phyloP scores from a whole-genome alignment of 1,140 invertebrate genomes.

The Teleopsis dalmanni region DNA sequence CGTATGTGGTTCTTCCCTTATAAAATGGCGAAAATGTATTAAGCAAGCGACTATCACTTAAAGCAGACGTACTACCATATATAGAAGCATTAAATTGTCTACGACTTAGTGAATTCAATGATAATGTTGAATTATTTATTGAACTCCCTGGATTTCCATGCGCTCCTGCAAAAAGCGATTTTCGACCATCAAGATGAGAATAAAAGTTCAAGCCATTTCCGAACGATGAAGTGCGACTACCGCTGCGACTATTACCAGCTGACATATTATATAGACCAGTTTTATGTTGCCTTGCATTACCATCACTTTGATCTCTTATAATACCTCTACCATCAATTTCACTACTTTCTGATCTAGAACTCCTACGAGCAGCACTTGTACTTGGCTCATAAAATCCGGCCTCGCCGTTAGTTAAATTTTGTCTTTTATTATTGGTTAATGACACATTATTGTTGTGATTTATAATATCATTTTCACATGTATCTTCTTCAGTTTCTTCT shows the following conservation, averaged over 20 bases:
- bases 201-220: conserved; percentile 33
- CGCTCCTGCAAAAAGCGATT: conserved; percentile 29
- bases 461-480: background rate
- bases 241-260: conserved; percentile 9
- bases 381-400: background rate
- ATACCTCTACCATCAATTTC: conserved; percentile 4
- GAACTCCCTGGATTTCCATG: background rate
- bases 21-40: conserved; percentile 64
- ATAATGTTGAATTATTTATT: conserved; percentile 35
- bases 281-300: background rate
- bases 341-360: conserved; percentile 8
- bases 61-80: conserved; percentile 39
- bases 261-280: conserved; percentile 20
- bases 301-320: background rate
- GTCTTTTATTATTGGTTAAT: background rate
- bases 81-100: conserved; percentile 38
- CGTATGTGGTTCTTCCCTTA: conserved; percentile 68
- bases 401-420: background rate
- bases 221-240: conserved; percentile 12
- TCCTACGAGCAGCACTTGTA: background rate
- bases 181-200: conserved; percentile 32
- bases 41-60: conserved; percentile 38
- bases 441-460: background rate
- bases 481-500: background rate
- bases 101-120: conserved; percentile 28